A percentile compares a stretch with the other conserved stretches of the same genome.
phyloP scores from a whole-genome alignment of 2,888 invertebrate genomes.

The Luffia ferchaultella region DNA sequence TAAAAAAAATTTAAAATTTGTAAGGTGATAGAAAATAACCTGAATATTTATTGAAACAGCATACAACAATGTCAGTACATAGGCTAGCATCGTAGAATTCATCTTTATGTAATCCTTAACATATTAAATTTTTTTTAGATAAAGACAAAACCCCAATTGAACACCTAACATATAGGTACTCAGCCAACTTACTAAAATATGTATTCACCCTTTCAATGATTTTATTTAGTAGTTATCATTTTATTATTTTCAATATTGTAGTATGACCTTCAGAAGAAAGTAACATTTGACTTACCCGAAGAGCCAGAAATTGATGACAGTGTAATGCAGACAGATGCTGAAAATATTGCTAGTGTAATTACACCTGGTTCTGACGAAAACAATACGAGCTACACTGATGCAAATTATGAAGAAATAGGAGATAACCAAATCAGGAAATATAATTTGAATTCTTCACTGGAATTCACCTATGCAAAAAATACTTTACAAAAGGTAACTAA shows the following conservation, averaged over 20 bases:
- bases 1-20: too few species aligned
- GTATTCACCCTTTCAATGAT: background rate
- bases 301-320: slow-evolving; percentile 17
- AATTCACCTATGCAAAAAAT: slow-evolving; percentile 43
- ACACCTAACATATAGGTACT: background rate
- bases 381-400: too few species aligned
- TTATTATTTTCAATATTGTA: background rate
- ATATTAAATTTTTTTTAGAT: background rate
- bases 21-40: too few species aligned
- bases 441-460: slow-evolving; percentile 42
- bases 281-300: slow-evolving; percentile 28
- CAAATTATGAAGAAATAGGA: slow-evolving; percentile 40
- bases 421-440: slow-evolving; percentile 36
- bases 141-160: background rate
- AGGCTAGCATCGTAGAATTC: too few species aligned
- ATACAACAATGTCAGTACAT: too few species aligned
- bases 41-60: too few species aligned
- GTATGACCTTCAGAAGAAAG: slow-evolving; percentile 21
- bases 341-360: too few species aligned
- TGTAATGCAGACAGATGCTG: slow-evolving; percentile 14
- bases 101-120: background rate
- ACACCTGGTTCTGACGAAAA: slow-evolving; percentile 34
- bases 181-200: background rate
- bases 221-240: background rate
- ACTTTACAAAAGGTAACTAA: slow-evolving; percentile 11